phyloP scores from a whole-genome alignment of 2,888 invertebrate species.

The Watsonalla binaria region DNA sequence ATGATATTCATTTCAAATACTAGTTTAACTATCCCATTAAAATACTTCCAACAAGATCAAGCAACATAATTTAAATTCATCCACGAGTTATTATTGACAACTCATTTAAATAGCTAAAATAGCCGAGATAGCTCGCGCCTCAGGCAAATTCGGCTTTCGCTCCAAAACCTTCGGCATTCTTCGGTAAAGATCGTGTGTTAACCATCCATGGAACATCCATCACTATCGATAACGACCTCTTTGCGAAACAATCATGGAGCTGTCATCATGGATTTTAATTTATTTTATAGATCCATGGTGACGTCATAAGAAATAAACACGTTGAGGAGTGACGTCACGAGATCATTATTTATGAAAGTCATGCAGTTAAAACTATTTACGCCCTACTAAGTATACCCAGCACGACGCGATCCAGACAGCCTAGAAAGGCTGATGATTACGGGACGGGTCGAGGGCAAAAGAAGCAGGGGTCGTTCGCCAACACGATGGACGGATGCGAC shows the following conservation, averaged over 20 bases:
- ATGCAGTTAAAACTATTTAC: too few relatives aligned
- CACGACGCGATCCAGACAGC: too few relatives aligned
- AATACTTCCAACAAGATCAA: constrained; percentile 6
- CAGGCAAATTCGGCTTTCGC: constrained; percentile 31
- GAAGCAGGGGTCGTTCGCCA: too few relatives aligned
- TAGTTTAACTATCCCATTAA: too few relatives aligned
- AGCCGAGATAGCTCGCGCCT: constrained; percentile 33
- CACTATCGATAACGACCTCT: constrained; percentile 64
- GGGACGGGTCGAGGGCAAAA: too few relatives aligned
- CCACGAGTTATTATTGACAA: constrained; percentile 55
- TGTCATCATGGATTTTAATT: constrained; percentile 38
- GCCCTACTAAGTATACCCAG: too few relatives aligned
- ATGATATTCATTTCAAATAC: too few relatives aligned
- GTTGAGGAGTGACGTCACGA: too few relatives aligned
- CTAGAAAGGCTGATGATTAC: too few relatives aligned
- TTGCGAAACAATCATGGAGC: constrained; percentile 61
- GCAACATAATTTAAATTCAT: constrained; percentile 34
- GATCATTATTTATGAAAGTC: too few relatives aligned
- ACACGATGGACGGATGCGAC: too few relatives aligned
- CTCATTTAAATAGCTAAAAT: constrained; percentile 62
- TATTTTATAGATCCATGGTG: constrained; percentile 12
- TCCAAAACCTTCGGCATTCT: constrained; percentile 35
- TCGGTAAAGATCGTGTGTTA: constrained; percentile 50
- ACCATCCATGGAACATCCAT: constrained; percentile 42
- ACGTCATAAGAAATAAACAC: too few relatives aligned